Conservation (phyloP, 2,797 vertebrate genomes). For the Parauchenoglanis ngamensis region DNA sequence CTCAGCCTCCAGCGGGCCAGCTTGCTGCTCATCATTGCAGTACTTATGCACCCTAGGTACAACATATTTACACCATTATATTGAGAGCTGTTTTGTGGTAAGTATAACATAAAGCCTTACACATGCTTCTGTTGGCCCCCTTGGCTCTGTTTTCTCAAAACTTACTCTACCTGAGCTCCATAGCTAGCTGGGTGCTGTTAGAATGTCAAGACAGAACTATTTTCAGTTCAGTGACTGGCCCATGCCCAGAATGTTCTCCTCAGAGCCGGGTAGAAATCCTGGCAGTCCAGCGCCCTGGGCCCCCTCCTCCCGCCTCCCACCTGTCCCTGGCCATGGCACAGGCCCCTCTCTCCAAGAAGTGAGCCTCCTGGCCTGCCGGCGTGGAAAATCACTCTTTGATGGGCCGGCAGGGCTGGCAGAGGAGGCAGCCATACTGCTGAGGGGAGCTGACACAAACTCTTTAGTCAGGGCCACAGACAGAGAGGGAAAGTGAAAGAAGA, state of each 20-base stretch:
- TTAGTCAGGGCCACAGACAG: slow-evolving; percentile 57
- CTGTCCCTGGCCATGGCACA: slow-evolving; percentile 56
- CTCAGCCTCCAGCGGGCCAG: not conserved
- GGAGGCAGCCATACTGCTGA: slow-evolving; percentile 64
- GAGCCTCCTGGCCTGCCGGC: slow-evolving; percentile 71
- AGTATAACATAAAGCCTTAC: slow-evolving; percentile 16
- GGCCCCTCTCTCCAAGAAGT: slow-evolving; percentile 65
- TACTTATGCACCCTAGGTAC: not conserved
- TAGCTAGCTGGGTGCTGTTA: slow-evolving; percentile 40
- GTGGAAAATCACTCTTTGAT: slow-evolving; percentile 81
- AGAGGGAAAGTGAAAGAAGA: slow-evolving; percentile 63
- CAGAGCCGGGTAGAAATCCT: slow-evolving; percentile 67
- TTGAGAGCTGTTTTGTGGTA: slow-evolving; percentile 2
- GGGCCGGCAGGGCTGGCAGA: slow-evolving; percentile 68
- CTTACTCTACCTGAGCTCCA: slow-evolving; percentile 37
- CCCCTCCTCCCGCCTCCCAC: slow-evolving; percentile 57
- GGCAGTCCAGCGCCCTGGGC: slow-evolving; percentile 58
- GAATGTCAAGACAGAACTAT: slow-evolving; percentile 68
- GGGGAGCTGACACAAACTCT: slow-evolving; percentile 45
- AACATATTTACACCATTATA: slow-evolving; percentile 21
- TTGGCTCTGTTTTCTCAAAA: slow-evolving; percentile 50
- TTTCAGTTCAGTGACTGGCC: slow-evolving; percentile 76
- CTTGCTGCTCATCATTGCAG: slow-evolving; percentile 19
- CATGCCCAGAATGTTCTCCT: slow-evolving; percentile 62
- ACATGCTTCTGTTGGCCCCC: not conserved